Percentiles rank a stretch among this genome's conserved stretches.
Conservation (phyloP, 2,888 invertebrate species). For the Ormyrus pomaceus region DNA sequence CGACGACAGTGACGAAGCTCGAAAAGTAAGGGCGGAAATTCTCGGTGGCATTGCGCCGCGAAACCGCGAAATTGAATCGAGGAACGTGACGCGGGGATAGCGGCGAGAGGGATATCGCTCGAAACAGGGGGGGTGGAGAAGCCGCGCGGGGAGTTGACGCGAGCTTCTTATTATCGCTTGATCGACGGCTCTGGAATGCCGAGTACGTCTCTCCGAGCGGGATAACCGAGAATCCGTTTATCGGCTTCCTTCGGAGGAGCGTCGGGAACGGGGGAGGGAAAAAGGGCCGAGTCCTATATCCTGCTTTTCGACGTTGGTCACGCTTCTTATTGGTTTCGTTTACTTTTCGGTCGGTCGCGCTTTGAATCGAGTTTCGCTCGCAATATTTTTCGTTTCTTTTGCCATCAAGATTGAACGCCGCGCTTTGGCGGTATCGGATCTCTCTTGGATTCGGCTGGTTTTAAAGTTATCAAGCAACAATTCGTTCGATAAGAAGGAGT, state of each 20-base stretch:
- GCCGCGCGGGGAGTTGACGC: not conserved
- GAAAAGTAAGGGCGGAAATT: not conserved
- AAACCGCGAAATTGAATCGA: conserved; percentile 54
- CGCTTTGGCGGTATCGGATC: too few species aligned
- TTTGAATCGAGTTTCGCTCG: too few species aligned
- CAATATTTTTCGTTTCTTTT: not conserved
- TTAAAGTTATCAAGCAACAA: too few species aligned
- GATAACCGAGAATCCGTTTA: conserved; percentile 46
- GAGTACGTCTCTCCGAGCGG: not conserved
- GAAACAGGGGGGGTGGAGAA: not conserved
- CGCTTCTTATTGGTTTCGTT: too few species aligned
- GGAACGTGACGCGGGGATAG: conserved; percentile 40
- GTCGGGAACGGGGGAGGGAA: not conserved
- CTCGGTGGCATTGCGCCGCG: not conserved
- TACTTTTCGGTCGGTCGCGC: too few species aligned
- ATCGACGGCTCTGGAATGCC: conserved; percentile 25
- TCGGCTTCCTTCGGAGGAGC: conserved; percentile 20
- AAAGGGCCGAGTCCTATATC: too few species aligned
- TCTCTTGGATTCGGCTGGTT: too few species aligned
- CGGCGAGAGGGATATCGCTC: not conserved
- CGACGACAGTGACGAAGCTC: not conserved
- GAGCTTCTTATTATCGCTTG: conserved; percentile 26
- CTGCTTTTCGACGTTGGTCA: too few species aligned
- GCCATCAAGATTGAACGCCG: too few species aligned
- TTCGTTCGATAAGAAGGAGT: too few species aligned